Conservation (phyloP, 2,888 invertebrate species). For the Drosophila suboccidentalis region DNA sequence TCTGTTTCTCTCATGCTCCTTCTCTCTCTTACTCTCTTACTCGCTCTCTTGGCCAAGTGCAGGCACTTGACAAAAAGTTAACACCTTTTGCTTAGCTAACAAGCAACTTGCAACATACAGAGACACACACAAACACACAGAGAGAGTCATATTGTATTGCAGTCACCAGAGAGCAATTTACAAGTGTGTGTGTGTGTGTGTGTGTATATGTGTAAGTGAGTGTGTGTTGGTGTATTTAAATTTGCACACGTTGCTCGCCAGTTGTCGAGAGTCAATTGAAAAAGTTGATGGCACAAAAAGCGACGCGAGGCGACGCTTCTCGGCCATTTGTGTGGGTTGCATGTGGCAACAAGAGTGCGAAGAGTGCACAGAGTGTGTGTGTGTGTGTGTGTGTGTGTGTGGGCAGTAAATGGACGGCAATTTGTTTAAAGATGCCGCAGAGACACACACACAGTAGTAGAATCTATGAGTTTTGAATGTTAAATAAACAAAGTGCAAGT, state of each 20-base stretch:
- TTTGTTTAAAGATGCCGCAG: slow-evolving; percentile 66
- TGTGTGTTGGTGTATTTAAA: slow-evolving; percentile 35
- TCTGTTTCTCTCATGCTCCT: not conserved
- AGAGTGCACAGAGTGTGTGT: not conserved
- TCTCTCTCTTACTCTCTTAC: not conserved
- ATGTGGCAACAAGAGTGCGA: slow-evolving; percentile 9
- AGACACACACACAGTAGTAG: not conserved
- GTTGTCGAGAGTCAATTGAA: slow-evolving; percentile 74
- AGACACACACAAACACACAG: slow-evolving; percentile 15
- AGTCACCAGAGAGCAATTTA: slow-evolving; percentile 68
- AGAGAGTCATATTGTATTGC: slow-evolving; percentile 35
- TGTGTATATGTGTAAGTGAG: slow-evolving; percentile 23
- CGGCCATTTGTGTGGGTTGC: slow-evolving; percentile 30
- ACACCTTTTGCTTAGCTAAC: slow-evolving; percentile 58
- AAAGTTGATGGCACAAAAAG: slow-evolving; percentile 62
- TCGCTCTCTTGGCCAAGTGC: slow-evolving; percentile 15
- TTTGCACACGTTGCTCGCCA: slow-evolving; percentile 48
- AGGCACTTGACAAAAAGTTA: slow-evolving; percentile 56
- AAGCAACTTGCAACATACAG: slow-evolving; percentile 44
- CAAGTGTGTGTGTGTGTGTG: slow-evolving; percentile 30
- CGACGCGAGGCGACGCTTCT: slow-evolving; percentile 22
- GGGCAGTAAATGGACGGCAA: slow-evolving; percentile 59
- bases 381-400: slow-evolving; percentile 1
- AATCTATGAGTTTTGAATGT: slow-evolving; percentile 8
- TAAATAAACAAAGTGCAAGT: slow-evolving; percentile 8